Conservation (phyloP, 2,797 vertebrate species). For the Furcifer pardalis region DNA sequence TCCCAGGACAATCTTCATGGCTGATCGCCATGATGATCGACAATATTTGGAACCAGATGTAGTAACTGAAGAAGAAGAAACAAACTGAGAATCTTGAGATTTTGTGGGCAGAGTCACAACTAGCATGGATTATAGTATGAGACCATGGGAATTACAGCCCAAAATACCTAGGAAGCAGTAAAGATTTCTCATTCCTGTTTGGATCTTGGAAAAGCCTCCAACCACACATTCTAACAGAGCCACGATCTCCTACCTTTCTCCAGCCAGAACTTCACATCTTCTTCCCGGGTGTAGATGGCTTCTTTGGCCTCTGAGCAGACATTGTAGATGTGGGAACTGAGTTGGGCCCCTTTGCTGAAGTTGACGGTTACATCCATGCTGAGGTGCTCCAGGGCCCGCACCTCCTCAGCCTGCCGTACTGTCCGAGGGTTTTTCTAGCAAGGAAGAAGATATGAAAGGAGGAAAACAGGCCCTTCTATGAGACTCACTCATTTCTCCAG, state of each 20-base stretch:
- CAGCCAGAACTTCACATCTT: conserved; percentile 91
- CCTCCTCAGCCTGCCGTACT: conserved; percentile 90
- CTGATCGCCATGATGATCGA: too few species aligned
- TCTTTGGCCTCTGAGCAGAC: conserved; percentile 91
- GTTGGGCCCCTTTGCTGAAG: conserved; percentile 87
- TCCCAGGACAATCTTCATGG: too few species aligned
- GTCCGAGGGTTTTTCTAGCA: conserved; percentile 92
- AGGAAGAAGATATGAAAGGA: neutral
- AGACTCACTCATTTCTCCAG: neutral
- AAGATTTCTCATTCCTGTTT: neutral
- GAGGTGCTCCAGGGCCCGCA: conserved; percentile 84
- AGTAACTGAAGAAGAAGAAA: too few species aligned
- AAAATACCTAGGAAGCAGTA: neutral
- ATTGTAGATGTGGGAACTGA: conserved; percentile 91
- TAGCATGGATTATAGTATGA: neutral
- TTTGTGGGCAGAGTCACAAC: neutral
- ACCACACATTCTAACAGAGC: too few species aligned
- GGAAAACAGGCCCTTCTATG: too few species aligned
- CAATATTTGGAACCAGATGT: too few species aligned
- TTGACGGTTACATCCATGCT: conserved; percentile 90
- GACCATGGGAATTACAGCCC: neutral
- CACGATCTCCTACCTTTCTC: conserved; percentile 90
- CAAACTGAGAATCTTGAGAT: neutral
- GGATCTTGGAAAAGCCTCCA: too few species aligned
- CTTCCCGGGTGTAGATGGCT: conserved; percentile 89